Evolutionary conservation across 2,113 vertebrate genomes (phyloP), one percentile per base, ranked within the genome.

Genomic region (Neolamprologus devosi): DNA sequence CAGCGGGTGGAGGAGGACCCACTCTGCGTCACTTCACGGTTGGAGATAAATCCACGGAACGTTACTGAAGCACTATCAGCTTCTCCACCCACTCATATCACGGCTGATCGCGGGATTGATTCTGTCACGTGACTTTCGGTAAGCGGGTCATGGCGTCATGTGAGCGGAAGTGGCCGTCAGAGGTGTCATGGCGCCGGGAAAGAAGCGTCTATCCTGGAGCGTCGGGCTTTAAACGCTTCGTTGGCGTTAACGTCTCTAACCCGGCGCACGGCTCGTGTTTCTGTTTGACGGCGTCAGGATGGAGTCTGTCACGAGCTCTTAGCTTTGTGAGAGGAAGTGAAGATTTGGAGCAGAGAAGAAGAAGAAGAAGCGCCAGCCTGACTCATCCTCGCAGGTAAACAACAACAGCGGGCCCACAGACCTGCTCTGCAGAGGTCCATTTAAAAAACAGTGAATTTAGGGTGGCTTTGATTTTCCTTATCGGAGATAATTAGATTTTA

Each of bases 341-440:
- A 17, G 3, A 5, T 9, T 21, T 19, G 49, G n/a, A 23, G 21
- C 17, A 5, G 8, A n/a, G 21, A 58, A 65, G 82, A 58, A 58
- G 54, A 63, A 60, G 55, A 49, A 23, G 35, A 73, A 80, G 83
- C 70, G 40, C 40, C 82, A 16, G 30, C 85, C 85, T 84, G 92
- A 93, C 60, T 92, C 94, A 91, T 85, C 89, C 42, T 79, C 8
- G 6, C 33, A 94, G 94, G 94, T 95, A 95, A 95, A 93, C 91
- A 93, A 45, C 75, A 60, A 2, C 54, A 7, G 30, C 63, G 60
- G 60, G 60, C 60, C 60, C 60, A 5, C 60, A 21, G 33, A 37
- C 19, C 5, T 45, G 65, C 13, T 9, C 21, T n/a, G 26, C 70
- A 40, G 10, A 65, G 37, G 45, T 7, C 80, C n/a, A 8, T 65